These are phyloP conservation scores for Masticophis lateralis DNA, from an alignment of 2,797 vertebrate genomes.

Conservation along the genomic window DNA sequence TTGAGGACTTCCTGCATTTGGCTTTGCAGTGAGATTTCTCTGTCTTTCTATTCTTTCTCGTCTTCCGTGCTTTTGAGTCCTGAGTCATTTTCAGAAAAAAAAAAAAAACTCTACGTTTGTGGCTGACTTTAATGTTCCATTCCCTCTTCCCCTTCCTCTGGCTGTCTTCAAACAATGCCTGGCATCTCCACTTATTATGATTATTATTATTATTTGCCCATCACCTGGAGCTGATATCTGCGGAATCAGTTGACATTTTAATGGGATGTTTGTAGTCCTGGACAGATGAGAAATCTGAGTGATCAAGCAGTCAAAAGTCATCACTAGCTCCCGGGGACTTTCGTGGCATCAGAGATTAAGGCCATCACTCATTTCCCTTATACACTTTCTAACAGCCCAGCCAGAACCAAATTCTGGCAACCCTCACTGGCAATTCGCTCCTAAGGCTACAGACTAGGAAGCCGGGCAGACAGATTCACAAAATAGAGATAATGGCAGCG, in stretches of 20 bases:
- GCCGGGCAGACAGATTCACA: too few species aligned
- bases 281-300: constrained; percentile 25
- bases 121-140: neutral
- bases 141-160: too few species aligned
- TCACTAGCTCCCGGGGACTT: neutral
- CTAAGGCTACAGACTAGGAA: neutral
- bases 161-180: neutral
- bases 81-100: neutral
- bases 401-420: neutral
- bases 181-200: neutral
- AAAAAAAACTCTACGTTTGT: neutral
- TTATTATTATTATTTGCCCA: neutral
- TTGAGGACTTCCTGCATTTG: neutral
- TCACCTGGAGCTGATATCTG: constrained; percentile 11
- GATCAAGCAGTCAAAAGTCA: constrained; percentile 7
- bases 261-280: constrained; percentile 19
- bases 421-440: neutral
- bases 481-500: neutral
- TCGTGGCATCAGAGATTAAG: constrained; percentile 8
- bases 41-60: neutral
- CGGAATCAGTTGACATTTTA: neutral
- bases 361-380: constrained; percentile 17
- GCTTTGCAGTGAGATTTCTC: neutral
- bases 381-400: neutral
- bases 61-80: too few species aligned